phyloP scores from a whole-genome alignment of 2,113 vertebrate species.

The Ceratotherium simum region DNA sequence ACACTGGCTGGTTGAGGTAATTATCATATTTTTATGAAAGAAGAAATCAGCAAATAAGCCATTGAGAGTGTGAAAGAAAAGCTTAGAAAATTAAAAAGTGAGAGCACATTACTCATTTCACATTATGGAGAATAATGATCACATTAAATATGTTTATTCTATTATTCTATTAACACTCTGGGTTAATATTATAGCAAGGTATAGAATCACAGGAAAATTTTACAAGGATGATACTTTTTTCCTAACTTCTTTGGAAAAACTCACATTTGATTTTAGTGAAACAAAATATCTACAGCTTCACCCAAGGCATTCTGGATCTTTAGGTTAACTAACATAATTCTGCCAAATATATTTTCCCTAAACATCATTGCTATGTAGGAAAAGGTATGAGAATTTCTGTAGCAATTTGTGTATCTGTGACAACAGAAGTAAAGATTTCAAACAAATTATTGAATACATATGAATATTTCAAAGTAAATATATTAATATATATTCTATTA shows the following conservation, averaged over 20 bases:
- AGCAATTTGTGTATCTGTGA: neutral
- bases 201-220: neutral
- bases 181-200: neutral
- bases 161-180: neutral
- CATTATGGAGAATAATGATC: neutral
- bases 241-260: neutral
- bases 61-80: neutral
- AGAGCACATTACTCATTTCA: neutral
- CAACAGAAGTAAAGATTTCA: neutral
- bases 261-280: conserved; percentile 3
- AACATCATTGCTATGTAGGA: neutral
- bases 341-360: neutral
- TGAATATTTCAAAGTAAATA: conserved; percentile 5
- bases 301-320: neutral
- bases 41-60: neutral
- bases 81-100: neutral
- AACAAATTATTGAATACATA: conserved; percentile 28
- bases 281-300: neutral
- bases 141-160: neutral
- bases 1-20: neutral
- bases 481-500: neutral
- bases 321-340: neutral
- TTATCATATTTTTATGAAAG: neutral
- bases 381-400: neutral
- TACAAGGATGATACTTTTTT: neutral